phyloP scores from a whole-genome alignment of 2,888 invertebrate species.

The Heliconius sara region DNA sequence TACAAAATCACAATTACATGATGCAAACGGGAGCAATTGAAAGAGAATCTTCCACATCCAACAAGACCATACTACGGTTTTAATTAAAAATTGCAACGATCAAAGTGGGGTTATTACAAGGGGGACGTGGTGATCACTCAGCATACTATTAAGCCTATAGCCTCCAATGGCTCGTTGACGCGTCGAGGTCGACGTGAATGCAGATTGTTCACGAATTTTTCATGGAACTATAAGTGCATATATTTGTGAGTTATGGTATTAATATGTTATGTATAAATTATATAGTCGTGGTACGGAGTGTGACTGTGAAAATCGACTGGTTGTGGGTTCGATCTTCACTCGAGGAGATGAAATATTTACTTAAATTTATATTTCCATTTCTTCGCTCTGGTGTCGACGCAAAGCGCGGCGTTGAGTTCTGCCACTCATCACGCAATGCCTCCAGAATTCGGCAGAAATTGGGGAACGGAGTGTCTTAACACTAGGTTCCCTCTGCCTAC shows the following conservation, averaged over 20 bases:
- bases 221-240: background rate
- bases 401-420: no score
- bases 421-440: no score
- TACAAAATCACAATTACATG: background rate
- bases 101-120: constrained; percentile 30
- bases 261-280: background rate
- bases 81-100: constrained; percentile 29
- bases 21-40: constrained; percentile 22
- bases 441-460: no score
- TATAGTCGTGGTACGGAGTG: no score
- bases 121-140: constrained; percentile 28
- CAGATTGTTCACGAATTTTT: constrained; percentile 20
- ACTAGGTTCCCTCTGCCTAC: no score
- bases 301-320: no score
- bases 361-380: no score
- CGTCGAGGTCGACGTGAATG: constrained; percentile 19
- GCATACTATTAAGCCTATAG: constrained; percentile 36
- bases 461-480: no score
- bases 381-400: no score
- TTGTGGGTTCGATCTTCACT: no score
- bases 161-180: constrained; percentile 34
- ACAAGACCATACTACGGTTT: constrained; percentile 10
- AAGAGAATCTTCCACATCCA: constrained; percentile 8
- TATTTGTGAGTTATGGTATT: constrained; percentile 19
- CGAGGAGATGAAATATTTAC: no score